Evolutionary conservation across 2,888 invertebrate genomes (phyloP).

Genomic region (Calameuta pallipes): DNA sequence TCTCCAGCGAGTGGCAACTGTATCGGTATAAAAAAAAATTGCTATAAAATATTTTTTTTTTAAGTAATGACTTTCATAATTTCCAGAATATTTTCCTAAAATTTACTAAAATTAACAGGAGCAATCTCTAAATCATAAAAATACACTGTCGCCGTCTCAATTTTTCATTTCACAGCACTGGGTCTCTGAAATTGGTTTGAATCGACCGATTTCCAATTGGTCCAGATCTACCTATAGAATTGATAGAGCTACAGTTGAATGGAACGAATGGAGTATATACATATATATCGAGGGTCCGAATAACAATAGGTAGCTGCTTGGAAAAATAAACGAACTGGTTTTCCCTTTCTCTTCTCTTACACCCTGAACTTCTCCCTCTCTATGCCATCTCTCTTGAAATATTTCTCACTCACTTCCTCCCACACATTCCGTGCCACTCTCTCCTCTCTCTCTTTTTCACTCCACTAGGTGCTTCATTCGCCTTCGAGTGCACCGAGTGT

Average conservation of each 20-base stretch:
- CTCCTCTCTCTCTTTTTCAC: neutral
- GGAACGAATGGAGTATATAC: constrained; percentile 22
- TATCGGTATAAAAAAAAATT: neutral
- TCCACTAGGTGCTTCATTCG: constrained; percentile 19
- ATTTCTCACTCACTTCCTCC: constrained; percentile 1
- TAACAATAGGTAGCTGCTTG: constrained; percentile 42
- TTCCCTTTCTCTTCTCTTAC: constrained; percentile 5
- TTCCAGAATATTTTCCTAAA: neutral
- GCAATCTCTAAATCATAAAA: neutral
- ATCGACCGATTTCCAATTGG: constrained; percentile 38
- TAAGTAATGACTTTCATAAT: too few species aligned
- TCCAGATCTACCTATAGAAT: constrained; percentile 36
- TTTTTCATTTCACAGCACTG: neutral
- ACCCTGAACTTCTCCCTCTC: neutral
- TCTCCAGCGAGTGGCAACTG: neutral
- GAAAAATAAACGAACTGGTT: constrained; percentile 39
- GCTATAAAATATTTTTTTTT: too few species aligned
- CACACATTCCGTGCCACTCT: neutral
- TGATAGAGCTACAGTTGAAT: constrained; percentile 43
- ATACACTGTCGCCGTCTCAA: neutral
- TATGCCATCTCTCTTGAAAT: neutral
- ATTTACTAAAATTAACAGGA: neutral
- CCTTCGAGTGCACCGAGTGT: constrained; percentile 27
- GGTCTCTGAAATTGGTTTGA: constrained; percentile 3
- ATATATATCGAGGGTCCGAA: constrained; percentile 32